phyloP scores from a whole-genome alignment of 2,797 vertebrate species.

The Pipistrellus nathusii region DNA sequence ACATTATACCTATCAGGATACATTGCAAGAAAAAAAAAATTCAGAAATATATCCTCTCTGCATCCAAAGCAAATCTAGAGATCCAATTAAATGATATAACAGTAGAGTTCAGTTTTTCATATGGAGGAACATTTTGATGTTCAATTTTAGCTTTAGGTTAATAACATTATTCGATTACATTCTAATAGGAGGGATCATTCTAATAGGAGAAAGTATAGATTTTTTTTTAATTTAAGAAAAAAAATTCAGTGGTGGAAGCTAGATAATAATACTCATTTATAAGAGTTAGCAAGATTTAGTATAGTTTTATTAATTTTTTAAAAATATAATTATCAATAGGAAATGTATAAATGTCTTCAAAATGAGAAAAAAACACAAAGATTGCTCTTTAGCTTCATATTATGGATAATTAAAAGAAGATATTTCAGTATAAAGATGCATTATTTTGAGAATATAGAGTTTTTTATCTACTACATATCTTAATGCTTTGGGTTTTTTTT shows the following conservation, averaged over 20 bases:
- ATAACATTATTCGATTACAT: slow-evolving; percentile 51
- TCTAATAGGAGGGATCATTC: slow-evolving; percentile 40
- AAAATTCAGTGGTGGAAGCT: slow-evolving; percentile 13
- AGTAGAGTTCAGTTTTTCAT: slow-evolving; percentile 66
- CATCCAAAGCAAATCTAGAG: slow-evolving; percentile 41
- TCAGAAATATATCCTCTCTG: background rate
- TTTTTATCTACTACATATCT: slow-evolving; percentile 48
- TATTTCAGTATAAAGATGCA: slow-evolving; percentile 40
- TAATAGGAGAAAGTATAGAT: too few relatives aligned
- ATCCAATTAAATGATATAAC: slow-evolving; percentile 74
- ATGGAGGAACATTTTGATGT: slow-evolving; percentile 47
- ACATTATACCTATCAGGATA: slow-evolving; percentile 54
- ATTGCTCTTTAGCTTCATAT: background rate
- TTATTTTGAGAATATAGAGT: slow-evolving; percentile 23
- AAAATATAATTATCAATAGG: slow-evolving; percentile 28
- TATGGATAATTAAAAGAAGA: slow-evolving; percentile 54
- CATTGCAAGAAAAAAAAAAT: slow-evolving; percentile 60
- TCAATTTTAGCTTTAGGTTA: slow-evolving; percentile 67
- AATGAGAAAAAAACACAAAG: slow-evolving; percentile 57
- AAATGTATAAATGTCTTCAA: slow-evolving; percentile 58
- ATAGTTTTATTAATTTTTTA: slow-evolving; percentile 47
- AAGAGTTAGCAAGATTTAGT: slow-evolving; percentile 55
- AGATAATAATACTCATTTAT: background rate
- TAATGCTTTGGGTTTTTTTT: slow-evolving; percentile 41
- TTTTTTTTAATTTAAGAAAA: slow-evolving; percentile 34